These are phyloP conservation scores for Sus scrofa DNA, from an alignment of 2,113 vertebrate genomes.

Conservation along the genomic window DNA sequence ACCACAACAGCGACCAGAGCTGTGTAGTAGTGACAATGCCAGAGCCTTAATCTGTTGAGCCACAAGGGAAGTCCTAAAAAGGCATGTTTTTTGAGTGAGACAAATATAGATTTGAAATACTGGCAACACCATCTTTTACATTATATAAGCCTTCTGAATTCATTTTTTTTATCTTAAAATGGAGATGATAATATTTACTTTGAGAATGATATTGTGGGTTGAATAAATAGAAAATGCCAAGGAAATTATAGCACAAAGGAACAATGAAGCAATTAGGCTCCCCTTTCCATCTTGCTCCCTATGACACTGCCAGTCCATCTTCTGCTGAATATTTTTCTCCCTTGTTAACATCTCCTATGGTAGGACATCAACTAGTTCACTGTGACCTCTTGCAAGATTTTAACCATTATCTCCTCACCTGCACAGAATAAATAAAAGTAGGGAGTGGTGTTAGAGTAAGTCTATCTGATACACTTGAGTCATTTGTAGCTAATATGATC, in stretches of 20 bases:
- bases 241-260: background rate
- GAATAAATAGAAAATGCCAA: background rate
- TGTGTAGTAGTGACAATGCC: no score
- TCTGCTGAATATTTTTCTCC: background rate
- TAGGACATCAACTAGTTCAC: background rate
- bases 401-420: background rate
- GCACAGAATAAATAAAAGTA: background rate
- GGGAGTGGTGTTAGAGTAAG: background rate
- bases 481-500: background rate
- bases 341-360: background rate
- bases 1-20: no score
- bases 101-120: background rate
- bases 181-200: background rate
- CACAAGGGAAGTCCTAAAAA: no score
- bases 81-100: background rate
- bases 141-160: background rate
- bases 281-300: background rate
- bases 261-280: background rate
- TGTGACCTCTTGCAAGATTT: background rate
- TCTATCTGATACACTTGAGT: background rate
- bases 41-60: no score
- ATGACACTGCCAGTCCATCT: background rate
- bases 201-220: background rate
- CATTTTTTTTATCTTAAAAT: slow-evolving; percentile 47
- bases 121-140: background rate